phyloP scores from a whole-genome alignment of 1,140 invertebrate species.

The Rhopalosiphum maidis region DNA sequence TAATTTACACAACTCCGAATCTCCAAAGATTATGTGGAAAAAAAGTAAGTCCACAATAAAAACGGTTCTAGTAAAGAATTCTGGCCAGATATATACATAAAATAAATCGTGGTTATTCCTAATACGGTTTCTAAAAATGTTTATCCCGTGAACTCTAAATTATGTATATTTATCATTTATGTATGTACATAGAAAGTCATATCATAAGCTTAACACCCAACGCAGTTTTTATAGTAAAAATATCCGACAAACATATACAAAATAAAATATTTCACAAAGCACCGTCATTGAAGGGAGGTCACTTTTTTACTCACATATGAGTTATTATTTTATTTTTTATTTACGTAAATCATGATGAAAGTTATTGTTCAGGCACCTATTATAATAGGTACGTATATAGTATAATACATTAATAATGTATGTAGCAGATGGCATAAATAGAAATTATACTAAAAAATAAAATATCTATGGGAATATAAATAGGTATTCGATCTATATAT shows the following conservation, averaged over 20 bases:
- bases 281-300: background rate
- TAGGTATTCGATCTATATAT: background rate
- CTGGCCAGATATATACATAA: background rate
- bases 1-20: background rate
- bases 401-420: background rate
- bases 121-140: background rate
- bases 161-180: background rate
- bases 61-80: background rate
- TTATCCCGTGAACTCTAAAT: background rate
- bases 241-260: background rate
- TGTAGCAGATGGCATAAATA: background rate
- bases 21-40: background rate
- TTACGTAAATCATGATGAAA: background rate
- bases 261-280: background rate
- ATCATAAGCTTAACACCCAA: background rate
- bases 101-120: background rate
- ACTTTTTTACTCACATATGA: background rate
- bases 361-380: background rate
- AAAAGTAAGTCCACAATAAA: background rate
- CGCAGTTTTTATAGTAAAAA: background rate
- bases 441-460: background rate
- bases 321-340: background rate
- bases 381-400: background rate
- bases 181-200: background rate
- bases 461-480: background rate